Evolutionary conservation across 2,888 invertebrate genomes (phyloP).

Genomic region (Andricus quercusramuli): DNA sequence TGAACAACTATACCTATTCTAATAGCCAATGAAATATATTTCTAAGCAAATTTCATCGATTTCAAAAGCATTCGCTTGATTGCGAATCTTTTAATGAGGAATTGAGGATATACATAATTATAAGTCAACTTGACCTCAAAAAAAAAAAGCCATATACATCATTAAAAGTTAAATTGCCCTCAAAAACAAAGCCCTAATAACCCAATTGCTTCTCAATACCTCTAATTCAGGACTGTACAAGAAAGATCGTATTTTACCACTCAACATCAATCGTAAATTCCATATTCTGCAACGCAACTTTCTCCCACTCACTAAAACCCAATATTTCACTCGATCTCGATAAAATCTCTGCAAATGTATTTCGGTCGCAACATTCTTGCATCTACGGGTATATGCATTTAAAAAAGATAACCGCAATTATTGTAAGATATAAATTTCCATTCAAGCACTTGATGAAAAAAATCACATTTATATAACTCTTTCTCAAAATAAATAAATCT

Average conservation of each 20-base stretch:
- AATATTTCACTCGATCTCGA: neutral
- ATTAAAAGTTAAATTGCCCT: neutral
- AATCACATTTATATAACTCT: too few species aligned
- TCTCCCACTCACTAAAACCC: neutral
- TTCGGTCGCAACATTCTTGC: neutral
- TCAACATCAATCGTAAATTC: neutral
- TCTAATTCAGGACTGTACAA: neutral
- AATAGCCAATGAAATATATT: neutral
- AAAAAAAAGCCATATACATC: neutral
- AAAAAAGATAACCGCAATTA: neutral
- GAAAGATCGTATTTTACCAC: neutral
- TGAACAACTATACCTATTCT: neutral
- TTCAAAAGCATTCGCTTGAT: neutral
- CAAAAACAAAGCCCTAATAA: neutral
- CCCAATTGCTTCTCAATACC: neutral
- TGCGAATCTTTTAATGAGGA: neutral
- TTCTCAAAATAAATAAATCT: too few species aligned
- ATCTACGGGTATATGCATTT: neutral
- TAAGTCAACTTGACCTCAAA: too few species aligned
- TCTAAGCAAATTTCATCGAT: neutral
- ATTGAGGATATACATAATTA: neutral
- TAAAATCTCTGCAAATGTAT: neutral
- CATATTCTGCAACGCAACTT: neutral
- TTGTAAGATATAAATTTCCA: neutral
- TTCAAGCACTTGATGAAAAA: too few species aligned